Base-by-base conservation (phyloP, 2,888 invertebrate species). In the Drosophila limbata region DNA sequence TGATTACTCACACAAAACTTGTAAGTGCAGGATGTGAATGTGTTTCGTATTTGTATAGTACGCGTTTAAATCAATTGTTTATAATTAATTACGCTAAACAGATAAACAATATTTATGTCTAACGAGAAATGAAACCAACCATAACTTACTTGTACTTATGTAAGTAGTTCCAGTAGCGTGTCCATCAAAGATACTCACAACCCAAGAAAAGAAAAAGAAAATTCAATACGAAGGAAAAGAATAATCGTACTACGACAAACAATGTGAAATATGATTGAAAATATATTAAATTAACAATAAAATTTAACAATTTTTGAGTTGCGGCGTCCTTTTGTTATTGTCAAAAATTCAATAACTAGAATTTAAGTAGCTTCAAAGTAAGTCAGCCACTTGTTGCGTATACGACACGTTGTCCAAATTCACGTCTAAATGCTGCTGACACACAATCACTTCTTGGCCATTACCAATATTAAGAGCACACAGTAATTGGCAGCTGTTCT, bases 81-180 rank as follows among this genome's bases (percentile, higher is more conserved):
- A 71, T 85, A 64, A 48, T 57, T 64, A 74, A 82, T 70, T 85
- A 74, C 68, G 69, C 85, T 72, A 85, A 73, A 63, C 56, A 33
- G 65, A 56, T 73, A 79, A 69, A 79, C 61, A 48, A 74, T 70
- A 78, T 74, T 53, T 64, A 78, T 66, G 76, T 76, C 76, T 57
- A 57, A 61, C 55, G 4, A 42, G 42, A 56, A 57, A 13, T 15
- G 15, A 40, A 68, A 57, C 25, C 13, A 11, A 64, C 50, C 50
- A 28, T 48, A 42, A 48, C 60, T 45, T 57, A 70, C 60, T 63
- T 69, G 42, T 62, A 53, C 33, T 53, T 60, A 44, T 74, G 64
- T 69, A 84, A 74, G 86, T 88, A 88, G 88, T 68, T 62, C 51
- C 68, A 69, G 86, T 84, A 88, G 87, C 73, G 86, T 83, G 55